Base-by-base conservation (phyloP, 1,140 invertebrate species). In the Atta colombica region DNA sequence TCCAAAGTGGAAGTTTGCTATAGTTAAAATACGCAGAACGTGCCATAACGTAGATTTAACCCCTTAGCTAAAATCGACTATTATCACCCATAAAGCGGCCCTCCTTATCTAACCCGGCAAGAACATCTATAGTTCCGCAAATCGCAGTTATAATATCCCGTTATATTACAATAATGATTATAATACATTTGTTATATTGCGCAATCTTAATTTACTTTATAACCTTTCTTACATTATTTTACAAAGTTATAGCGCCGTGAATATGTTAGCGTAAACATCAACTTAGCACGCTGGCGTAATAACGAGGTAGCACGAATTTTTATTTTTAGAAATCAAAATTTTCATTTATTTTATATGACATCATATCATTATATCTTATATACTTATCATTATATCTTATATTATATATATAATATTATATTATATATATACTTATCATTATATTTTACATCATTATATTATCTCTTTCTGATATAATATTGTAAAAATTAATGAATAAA, bases 1-100 rank as follows among this genome's bases (percentile, higher is more conserved):
- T 61, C 25, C 55, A 75, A 75, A 82, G 55, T 82, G 25, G 69
- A 61, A 61, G 25, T 60, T 82, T 82, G 77, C 51, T 28, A n/a
- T n/a, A 39, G 31, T n/a, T 28, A 18, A 28, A 63, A 77, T 77
- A 65, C 5, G 14, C 12, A 35, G 12, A 45, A 63, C 12, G 45
- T 55, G 58, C 21, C 55, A 39, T 25, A 49, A 49, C 10, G 80
- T 74, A 35, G 49, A 61, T 84, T 84, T 74, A 74, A 84, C 55
- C 7, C 55, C 25, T 74, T 61, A 74, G 80, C 4, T 63, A 51
- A 74, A 74, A 58, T 25, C 80, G 39, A 63, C 55, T 61, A 74
- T 82, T 82, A 69, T 74, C 35, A 60, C 6, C 16, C 6, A 1
- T 14, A 21, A n/a, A 74, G 16, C 71, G 18, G 8, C 4, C 21